Evolutionary conservation across 2,888 invertebrate species (phyloP).

Genomic region (Drosophila mulleri): DNA sequence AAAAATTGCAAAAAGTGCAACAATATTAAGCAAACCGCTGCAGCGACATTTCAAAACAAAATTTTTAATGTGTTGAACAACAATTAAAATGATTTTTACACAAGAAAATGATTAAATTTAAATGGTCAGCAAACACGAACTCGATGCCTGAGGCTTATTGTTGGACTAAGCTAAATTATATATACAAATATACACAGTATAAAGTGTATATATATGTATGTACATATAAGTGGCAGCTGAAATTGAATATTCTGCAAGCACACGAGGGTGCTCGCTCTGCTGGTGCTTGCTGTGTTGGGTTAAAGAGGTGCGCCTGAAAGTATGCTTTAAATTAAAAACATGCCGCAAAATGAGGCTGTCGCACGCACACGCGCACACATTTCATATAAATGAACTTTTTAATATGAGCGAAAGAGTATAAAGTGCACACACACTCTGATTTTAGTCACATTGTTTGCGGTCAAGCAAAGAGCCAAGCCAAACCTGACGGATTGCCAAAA

Average conservation of each 20-base stretch:
- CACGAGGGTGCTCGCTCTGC: slow-evolving; percentile 8
- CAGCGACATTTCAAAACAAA: slow-evolving; percentile 62
- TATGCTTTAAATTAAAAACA: slow-evolving; percentile 64
- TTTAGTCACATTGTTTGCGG: slow-evolving; percentile 31
- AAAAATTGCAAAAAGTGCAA: slow-evolving; percentile 35
- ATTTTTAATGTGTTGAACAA: slow-evolving; percentile 72
- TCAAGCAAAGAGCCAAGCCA: slow-evolving; percentile 7
- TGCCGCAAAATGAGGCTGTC: slow-evolving; percentile 56
- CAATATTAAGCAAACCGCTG: slow-evolving; percentile 34
- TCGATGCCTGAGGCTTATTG: slow-evolving; percentile 14
- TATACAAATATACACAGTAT: slow-evolving; percentile 33
- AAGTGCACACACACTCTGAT: slow-evolving; percentile 6
- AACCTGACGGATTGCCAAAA: slow-evolving; percentile 5
- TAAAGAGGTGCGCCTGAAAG: slow-evolving; percentile 34
- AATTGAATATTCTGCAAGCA: slow-evolving; percentile 51
- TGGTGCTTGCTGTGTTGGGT: not conserved
- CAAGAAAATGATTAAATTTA: slow-evolving; percentile 71
- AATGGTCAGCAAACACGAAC: slow-evolving; percentile 59
- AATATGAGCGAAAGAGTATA: slow-evolving; percentile 14
- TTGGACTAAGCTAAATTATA: slow-evolving; percentile 46
- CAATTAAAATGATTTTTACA: slow-evolving; percentile 73
- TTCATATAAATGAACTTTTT: slow-evolving; percentile 16
- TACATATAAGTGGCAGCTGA: slow-evolving; percentile 7
- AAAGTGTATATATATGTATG: slow-evolving; percentile 5
- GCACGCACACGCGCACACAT: slow-evolving; percentile 48